These are phyloP conservation scores for Tenebrosternarchus preto DNA, from an alignment of 2,113 vertebrate species.

Conservation along the genomic window DNA sequence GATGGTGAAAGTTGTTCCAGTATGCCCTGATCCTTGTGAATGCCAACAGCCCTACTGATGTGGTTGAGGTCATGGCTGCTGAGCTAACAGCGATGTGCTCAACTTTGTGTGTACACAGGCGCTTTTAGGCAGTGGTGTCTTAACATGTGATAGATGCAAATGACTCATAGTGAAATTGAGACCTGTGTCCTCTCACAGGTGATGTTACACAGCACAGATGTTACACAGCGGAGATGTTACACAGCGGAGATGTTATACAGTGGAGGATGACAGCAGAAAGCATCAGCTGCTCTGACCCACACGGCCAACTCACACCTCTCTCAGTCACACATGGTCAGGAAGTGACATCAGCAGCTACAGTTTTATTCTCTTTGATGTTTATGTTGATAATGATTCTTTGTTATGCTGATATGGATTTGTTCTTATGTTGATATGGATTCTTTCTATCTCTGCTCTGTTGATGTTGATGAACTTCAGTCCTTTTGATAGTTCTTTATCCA, in stretches of 20 bases:
- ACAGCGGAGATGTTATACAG: conserved; percentile 41
- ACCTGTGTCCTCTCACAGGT: too few species aligned
- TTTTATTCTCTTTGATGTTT: background rate
- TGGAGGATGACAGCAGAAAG: conserved; percentile 47
- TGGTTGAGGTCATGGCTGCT: conserved; percentile 23
- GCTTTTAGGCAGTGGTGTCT: conserved; percentile 10
- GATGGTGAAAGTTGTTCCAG: conserved; percentile 44
- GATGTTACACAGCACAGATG: conserved; percentile 36
- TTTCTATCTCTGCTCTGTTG: background rate
- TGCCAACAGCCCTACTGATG: conserved; percentile 11
- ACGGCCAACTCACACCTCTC: conserved; percentile 11
- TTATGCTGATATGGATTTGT: background rate
- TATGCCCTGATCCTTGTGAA: conserved; percentile 29
- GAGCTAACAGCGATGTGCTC: conserved; percentile 7
- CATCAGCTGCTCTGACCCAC: conserved; percentile 12
- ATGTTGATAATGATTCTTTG: background rate
- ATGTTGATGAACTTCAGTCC: background rate
- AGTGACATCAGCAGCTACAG: background rate
- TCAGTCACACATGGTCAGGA: conserved; percentile 2
- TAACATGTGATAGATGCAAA: background rate
- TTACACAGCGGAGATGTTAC: conserved; percentile 44
- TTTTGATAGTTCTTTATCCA: too few species aligned
- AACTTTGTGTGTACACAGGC: background rate
- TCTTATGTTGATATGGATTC: background rate
- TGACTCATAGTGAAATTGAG: background rate